Conservation (phyloP, 1,140 invertebrate species). For the Rhizoglyphus robini region DNA sequence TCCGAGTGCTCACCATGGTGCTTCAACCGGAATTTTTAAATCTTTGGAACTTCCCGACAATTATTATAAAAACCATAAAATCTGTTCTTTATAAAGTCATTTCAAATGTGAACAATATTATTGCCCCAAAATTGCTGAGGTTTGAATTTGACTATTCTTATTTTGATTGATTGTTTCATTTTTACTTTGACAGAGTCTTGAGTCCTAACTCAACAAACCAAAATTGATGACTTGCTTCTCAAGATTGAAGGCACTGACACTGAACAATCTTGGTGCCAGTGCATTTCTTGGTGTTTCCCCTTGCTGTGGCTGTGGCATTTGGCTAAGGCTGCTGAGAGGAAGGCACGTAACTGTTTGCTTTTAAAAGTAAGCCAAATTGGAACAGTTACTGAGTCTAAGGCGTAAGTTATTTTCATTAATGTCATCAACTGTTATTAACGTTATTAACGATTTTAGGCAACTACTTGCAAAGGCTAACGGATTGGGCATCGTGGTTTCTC, state of each 20-base stretch:
- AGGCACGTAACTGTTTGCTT: constrained; percentile 90
- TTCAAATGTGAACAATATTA: constrained; percentile 73
- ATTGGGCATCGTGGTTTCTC: constrained; percentile 97
- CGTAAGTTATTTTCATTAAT: constrained; percentile 36
- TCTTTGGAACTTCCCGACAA: constrained; percentile 89
- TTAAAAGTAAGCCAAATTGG: constrained; percentile 99
- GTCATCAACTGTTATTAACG: too few relatives aligned
- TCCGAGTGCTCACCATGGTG: constrained; percentile 91
- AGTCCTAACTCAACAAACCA: constrained; percentile 77
- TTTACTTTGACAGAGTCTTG: constrained; percentile 47
- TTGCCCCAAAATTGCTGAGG: constrained; percentile 59
- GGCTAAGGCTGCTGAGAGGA: constrained; percentile 84
- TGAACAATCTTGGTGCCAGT: constrained; percentile 71
- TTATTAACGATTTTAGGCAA: constrained; percentile 45
- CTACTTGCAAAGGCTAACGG: constrained; percentile 79
- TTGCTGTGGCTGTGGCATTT: constrained; percentile 88
- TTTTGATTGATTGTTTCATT: background rate
- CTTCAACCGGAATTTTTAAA: constrained; percentile 93
- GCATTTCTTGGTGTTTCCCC: constrained; percentile 90
- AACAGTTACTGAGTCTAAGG: constrained; percentile 85
- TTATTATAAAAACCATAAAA: constrained; percentile 81
- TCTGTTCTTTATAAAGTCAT: constrained; percentile 86
- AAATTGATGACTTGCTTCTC: constrained; percentile 85
- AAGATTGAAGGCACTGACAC: constrained; percentile 91
- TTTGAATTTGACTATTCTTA: constrained; percentile 13